These are phyloP conservation scores for Mythimna vitellina DNA, from an alignment of 2,888 invertebrate species.

Conservation along the genomic window DNA sequence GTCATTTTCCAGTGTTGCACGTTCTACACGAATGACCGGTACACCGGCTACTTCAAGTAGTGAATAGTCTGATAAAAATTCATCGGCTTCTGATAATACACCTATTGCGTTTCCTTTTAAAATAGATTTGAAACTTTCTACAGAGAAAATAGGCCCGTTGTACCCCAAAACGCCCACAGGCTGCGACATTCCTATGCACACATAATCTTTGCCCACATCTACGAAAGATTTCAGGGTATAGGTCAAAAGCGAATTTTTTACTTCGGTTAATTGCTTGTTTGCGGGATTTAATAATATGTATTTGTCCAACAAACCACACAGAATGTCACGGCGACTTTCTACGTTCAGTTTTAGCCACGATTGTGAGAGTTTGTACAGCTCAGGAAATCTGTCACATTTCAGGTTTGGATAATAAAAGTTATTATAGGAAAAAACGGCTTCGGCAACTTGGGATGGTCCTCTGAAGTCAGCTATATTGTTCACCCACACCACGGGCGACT, in stretches of 20 bases:
- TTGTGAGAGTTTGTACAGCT: conserved; percentile 20
- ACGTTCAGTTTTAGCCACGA: conserved; percentile 44
- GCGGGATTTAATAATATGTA: background rate
- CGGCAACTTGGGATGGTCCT: conserved; percentile 64
- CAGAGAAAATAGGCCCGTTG: background rate
- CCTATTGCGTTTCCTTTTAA: conserved; percentile 50
- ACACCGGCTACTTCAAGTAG: conserved; percentile 28
- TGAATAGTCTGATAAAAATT: background rate
- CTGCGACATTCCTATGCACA: conserved; percentile 54
- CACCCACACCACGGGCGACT: conserved; percentile 72
- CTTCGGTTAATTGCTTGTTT: background rate
- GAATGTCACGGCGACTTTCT: conserved; percentile 40
- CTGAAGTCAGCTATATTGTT: conserved; percentile 73
- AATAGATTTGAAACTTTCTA: conserved; percentile 31
- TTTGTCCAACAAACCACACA: conserved; percentile 33
- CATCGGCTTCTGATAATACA: fast-evolving
- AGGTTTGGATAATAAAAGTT: fast-evolving
- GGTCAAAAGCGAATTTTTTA: conserved; percentile 2
- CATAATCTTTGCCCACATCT: conserved; percentile 50
- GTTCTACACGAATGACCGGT: conserved; percentile 28
- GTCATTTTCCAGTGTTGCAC: too few relatives aligned
- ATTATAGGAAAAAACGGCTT: conserved; percentile 36
- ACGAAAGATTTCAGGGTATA: conserved; percentile 42
- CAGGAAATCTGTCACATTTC: conserved; percentile 1
- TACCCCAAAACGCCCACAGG: conserved; percentile 9